phyloP scores from a whole-genome alignment of 2,113 vertebrate genomes.

The Sander vitreus region DNA sequence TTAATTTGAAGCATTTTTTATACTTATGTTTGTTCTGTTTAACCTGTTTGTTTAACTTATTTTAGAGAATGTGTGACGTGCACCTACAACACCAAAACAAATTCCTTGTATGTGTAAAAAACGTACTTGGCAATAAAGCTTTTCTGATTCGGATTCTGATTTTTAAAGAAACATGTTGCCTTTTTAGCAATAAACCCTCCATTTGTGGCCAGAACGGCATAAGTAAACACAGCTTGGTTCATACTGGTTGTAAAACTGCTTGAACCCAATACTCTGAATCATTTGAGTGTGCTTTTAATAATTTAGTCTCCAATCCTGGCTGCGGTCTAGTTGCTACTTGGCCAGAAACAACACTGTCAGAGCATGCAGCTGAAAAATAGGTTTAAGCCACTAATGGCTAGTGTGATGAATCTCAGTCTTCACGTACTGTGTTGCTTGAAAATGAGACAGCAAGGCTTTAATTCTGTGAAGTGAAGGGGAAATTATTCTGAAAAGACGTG shows the following conservation, averaged over 20 bases:
- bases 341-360: slow-evolving; percentile 29
- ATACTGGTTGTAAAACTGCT: slow-evolving; percentile 4
- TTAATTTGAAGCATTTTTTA: background rate
- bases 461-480: slow-evolving; percentile 49
- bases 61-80: too few relatives aligned
- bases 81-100: too few relatives aligned
- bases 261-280: slow-evolving; percentile 25
- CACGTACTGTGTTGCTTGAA: slow-evolving; percentile 27
- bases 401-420: slow-evolving; percentile 45
- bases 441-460: slow-evolving; percentile 47
- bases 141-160: too few relatives aligned
- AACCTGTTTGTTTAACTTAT: too few relatives aligned
- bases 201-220: background rate
- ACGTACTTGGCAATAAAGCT: too few relatives aligned
- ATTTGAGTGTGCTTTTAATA: slow-evolving; percentile 49
- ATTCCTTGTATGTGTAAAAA: too few relatives aligned
- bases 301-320: slow-evolving; percentile 38
- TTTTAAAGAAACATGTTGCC: background rate
- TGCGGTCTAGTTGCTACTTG: slow-evolving; percentile 28
- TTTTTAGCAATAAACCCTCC: background rate
- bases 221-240: background rate
- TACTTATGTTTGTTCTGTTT: too few relatives aligned
- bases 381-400: slow-evolving; percentile 42
- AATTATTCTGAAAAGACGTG: slow-evolving; percentile 36
- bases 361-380: slow-evolving; percentile 31